Evolutionary conservation across 2,113 vertebrate species (phyloP), one percentile per base, ranked within the genome.

Genomic region (Ramphastos sulfuratus): DNA sequence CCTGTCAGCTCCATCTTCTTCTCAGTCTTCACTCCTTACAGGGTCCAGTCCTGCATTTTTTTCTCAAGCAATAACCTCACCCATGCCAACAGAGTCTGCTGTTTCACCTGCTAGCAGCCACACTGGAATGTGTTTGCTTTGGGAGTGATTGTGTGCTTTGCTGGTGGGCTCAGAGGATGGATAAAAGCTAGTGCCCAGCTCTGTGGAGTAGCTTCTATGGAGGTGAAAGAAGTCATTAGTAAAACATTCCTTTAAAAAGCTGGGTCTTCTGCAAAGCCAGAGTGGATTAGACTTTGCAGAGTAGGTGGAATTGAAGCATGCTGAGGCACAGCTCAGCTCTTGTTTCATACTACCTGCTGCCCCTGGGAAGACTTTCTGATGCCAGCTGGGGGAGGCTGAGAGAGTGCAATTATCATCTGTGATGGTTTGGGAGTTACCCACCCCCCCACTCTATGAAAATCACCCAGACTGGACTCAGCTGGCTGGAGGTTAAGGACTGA

Each of bases 31-130:
- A 2, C 75, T 87, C 90, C 87, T 87, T 20, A 66, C 78, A 72
- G 75, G 48, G 82, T 87, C 86, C 84, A 94, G 25, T 85, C 31
- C 64, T 81, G 28, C 69, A 19, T 15, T 70, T 84, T 93, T 75
- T 79, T 84, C 79, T 77, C 82, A 71, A 85, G 78, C 67, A 85
- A 73, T 67, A 92, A 85, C 75, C 52, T 93, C 42, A 48, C 59
- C 89, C 84, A 67, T 95, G 94, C 89, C 91, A 96, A 74, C 79
- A 85, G 78, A 82, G 55, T 12, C 75, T 91, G 87, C 86, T 93
- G 30, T 91, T 96, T 85, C 91, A 88, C 83, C 95, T 93, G 92
- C 72, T 93, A 85, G 78, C 92, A 91, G 60, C 81, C 85, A 73
- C 2, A 1, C 13, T 75, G 94, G 89, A 95, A 94, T 93, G 91